Percentiles rank a stretch among this genome's conserved stretches.
Conservation (phyloP, 2,888 invertebrate genomes). For the Sthenelais limicola region DNA sequence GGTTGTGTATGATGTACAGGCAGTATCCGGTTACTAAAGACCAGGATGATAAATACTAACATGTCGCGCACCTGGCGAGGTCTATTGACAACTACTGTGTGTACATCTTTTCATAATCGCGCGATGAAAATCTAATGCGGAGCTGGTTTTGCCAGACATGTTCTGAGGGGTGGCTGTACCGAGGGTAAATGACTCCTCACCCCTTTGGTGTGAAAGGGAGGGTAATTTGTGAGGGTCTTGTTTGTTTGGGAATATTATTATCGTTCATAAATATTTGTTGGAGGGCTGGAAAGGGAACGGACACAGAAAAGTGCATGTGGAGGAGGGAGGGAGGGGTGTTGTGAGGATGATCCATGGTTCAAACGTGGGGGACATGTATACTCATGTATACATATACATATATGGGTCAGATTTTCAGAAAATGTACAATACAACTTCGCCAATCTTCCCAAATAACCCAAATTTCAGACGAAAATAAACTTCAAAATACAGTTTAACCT, state of each 20-base stretch:
- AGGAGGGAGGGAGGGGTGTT: neutral
- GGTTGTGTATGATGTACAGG: neutral
- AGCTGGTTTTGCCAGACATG: conserved; percentile 17
- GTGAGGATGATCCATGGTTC: no score
- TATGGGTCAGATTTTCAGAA: no score
- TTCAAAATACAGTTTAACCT: no score
- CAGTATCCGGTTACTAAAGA: conserved; percentile 10
- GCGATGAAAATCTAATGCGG: conserved; percentile 39
- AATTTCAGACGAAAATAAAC: no score
- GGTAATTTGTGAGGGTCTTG: conserved; percentile 7
- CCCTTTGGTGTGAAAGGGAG: conserved; percentile 9
- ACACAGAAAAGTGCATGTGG: neutral
- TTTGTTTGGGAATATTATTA: conserved; percentile 33
- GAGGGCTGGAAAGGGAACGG: neutral
- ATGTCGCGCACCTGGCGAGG: neutral
- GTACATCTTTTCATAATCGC: conserved; percentile 34
- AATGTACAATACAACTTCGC: no score
- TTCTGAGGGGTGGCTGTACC: neutral
- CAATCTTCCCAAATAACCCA: no score
- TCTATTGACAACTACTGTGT: conserved; percentile 17
- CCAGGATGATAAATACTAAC: conserved; percentile 15
- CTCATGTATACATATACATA: neutral
- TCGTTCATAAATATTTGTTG: conserved; percentile 34
- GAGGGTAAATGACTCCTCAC: conserved; percentile 1
- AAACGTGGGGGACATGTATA: no score